These are phyloP conservation scores for Cacatua alba DNA, from an alignment of 2,113 vertebrate genomes.

Conservation along the genomic window DNA sequence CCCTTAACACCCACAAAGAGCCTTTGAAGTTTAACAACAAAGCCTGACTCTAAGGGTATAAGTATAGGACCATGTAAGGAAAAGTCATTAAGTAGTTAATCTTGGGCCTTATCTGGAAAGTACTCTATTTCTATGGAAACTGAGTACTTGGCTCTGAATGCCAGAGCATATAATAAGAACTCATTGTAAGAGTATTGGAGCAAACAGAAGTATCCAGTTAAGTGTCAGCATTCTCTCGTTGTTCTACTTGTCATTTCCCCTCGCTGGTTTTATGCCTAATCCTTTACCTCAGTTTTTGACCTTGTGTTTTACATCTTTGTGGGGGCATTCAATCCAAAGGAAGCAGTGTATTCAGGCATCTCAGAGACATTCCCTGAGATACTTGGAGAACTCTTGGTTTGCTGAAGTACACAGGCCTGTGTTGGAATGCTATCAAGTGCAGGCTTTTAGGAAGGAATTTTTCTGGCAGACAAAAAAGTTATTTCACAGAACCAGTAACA, in stretches of 20 bases:
- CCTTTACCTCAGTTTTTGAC: neutral
- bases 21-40: conserved; percentile 11
- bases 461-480: neutral
- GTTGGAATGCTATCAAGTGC: neutral
- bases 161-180: neutral
- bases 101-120: neutral
- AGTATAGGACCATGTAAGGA: neutral
- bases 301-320: neutral
- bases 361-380: neutral
- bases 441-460: neutral
- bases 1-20: neutral
- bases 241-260: neutral
- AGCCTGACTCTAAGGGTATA: neutral
- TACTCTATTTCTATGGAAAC: conserved; percentile 20
- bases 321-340: neutral
- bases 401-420: neutral
- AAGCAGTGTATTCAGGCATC: neutral
- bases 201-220: neutral
- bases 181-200: neutral
- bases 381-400: neutral
- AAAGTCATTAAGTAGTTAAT: conserved; percentile 13
- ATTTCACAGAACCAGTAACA: neutral
- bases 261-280: neutral
- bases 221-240: neutral
- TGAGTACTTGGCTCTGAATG: neutral